Base-by-base conservation (phyloP, 2,888 invertebrate genomes). In the Euspilapteryx auroguttella region DNA sequence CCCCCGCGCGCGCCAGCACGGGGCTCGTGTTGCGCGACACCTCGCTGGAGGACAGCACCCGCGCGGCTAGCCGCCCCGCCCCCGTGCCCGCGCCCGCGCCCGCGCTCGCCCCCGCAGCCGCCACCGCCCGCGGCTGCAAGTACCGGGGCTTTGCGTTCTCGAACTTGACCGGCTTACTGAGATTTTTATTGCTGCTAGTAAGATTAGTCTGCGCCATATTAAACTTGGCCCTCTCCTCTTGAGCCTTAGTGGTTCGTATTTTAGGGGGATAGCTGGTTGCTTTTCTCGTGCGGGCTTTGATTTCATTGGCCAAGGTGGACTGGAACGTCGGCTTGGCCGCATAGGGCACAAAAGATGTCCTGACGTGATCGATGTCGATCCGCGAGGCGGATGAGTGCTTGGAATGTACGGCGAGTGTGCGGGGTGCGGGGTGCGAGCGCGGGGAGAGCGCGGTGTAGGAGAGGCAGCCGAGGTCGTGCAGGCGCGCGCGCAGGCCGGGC, bases 21-120 rank as follows among this genome's bases (percentile, higher is more conserved):
- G 86, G 86, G 41, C 85, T 86, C 2, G 85, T 83, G 34, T 83
- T 85, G 8, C 85, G 69, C 1, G 86, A 86, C 1, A 85, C 85
- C 40, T 86, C 85, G 25, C 80, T 82, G 1, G 81, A 82, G 1
- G 81, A 81, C 10, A 78, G 59, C 47, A 77, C 63, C 35, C 69
- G 73, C 22, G 71, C 63, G 12, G 61, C 50, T 12, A 69, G 44
- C 30, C 69, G 76, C 15, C 63, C 68, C 2, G 55, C 37, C 12
- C 49, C 24, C 34, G 50, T 35, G 25, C 47, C 51, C 28, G 42
- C 47, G 2, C 42, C 43, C 12, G 53, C 39, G 37, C 49, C 24
- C 34, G 50, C 34, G 25, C 47, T 51, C 28, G 42, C 47, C 2
- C 42, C 43, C 3, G 27, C 39, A 3, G 51, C 53, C 26, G 47